A percentile compares a stretch with the other conserved stretches of the same genome.
Evolutionary conservation across 2,113 vertebrate species (phyloP).

Genomic region (Epinephelus cyanopodus): DNA sequence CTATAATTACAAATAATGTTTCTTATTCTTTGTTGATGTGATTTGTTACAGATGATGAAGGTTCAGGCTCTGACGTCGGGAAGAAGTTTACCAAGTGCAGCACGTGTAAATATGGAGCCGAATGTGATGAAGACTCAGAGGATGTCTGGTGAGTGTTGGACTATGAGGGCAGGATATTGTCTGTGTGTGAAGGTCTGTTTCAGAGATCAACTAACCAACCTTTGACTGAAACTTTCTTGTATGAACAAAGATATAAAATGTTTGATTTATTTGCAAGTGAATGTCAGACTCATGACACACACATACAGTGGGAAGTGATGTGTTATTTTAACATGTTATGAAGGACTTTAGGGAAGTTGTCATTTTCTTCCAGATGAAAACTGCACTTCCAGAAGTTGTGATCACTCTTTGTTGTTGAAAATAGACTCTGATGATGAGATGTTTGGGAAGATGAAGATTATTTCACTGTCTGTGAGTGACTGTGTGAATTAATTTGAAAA

Average conservation of each 20-base stretch:
- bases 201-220: too few relatives aligned
- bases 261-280: too few relatives aligned
- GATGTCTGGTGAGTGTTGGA: constrained; percentile 90
- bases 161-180: too few relatives aligned
- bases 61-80: constrained; percentile 90
- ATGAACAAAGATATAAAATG: too few relatives aligned
- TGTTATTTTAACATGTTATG: too few relatives aligned
- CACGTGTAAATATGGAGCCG: constrained; percentile 95
- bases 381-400: not conserved
- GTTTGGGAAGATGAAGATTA: not conserved
- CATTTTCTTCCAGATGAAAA: too few relatives aligned
- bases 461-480: not conserved
- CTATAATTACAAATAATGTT: not conserved
- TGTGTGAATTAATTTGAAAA: not conserved
- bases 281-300: too few relatives aligned
- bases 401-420: not conserved
- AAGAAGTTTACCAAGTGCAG: constrained; percentile 95
- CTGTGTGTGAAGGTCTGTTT: too few relatives aligned
- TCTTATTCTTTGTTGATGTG: not conserved
- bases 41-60: constrained; percentile 89
- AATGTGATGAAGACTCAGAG: constrained; percentile 96
- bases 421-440: not conserved
- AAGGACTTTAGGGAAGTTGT: too few relatives aligned
- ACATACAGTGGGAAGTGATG: too few relatives aligned
- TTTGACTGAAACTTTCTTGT: too few relatives aligned